Percentiles rank a stretch among this genome's conserved stretches.
Evolutionary conservation across 1,140 invertebrate genomes (phyloP).

Genomic region (Lucilia cuprina): DNA sequence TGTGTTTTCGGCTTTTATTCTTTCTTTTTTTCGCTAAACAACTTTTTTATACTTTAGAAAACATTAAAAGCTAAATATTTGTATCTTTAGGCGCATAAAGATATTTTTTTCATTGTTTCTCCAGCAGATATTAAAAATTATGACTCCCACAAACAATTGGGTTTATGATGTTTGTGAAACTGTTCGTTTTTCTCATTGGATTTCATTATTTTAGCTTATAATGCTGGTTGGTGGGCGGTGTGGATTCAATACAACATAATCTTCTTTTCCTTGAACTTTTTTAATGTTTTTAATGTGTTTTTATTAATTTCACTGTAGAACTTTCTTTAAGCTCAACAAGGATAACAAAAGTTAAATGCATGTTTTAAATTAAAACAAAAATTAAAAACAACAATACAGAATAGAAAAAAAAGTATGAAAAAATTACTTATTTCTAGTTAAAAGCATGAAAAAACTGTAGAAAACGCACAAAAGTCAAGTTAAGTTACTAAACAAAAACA

Average conservation of each 20-base stretch:
- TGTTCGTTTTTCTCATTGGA: not conserved
- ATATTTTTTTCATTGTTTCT: not conserved
- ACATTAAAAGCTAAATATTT: not conserved
- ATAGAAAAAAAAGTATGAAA: not conserved
- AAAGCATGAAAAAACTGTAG: not conserved
- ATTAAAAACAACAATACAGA: conserved; percentile 26
- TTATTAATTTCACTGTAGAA: conserved; percentile 18
- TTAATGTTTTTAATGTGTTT: conserved; percentile 33
- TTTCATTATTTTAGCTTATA: not conserved
- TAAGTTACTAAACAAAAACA: conserved; percentile 17
- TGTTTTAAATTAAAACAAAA: conserved; percentile 22
- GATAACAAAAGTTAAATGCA: conserved; percentile 35
- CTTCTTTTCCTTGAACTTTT: conserved; percentile 27
- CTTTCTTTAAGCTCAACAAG: not conserved
- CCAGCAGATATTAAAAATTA: not conserved
- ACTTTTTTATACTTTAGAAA: not conserved
- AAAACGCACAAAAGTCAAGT: conserved; percentile 14
- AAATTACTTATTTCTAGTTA: conserved; percentile 1
- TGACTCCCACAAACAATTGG: conserved; percentile 24
- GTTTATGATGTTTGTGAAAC: conserved; percentile 10
- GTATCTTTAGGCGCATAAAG: not conserved
- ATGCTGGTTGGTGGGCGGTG: not conserved
- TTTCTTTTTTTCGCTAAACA: not conserved
- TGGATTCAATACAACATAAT: too few species aligned
- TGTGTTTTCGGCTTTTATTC: too few species aligned